phyloP scores from a whole-genome alignment of 2,113 vertebrate genomes.

The Seriola quinqueradiata region DNA sequence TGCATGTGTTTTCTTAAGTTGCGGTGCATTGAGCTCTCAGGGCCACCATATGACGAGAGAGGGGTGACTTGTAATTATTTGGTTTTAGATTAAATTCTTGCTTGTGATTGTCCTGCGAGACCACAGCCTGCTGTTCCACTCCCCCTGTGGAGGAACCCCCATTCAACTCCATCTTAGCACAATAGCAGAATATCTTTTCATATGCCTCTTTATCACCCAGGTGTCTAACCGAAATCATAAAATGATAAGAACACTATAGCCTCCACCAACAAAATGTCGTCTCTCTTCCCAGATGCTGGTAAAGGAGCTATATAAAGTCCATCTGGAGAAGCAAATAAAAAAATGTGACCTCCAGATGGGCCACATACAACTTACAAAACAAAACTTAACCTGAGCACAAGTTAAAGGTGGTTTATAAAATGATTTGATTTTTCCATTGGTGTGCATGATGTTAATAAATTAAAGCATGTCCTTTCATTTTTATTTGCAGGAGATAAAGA shows the following conservation, averaged over 20 bases:
- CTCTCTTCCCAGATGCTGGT: background rate
- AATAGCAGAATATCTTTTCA: background rate
- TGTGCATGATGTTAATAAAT: background rate
- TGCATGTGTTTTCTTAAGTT: no score
- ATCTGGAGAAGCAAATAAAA: background rate
- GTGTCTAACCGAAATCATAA: background rate
- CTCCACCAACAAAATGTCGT: background rate
- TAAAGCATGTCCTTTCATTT: background rate
- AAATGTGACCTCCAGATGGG: background rate
- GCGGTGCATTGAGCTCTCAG: no score
- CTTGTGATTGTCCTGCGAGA: background rate
- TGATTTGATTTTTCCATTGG: background rate
- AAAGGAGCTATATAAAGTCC: background rate
- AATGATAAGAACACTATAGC: background rate
- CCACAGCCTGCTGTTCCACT: background rate
- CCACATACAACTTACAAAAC: background rate
- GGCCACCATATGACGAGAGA: no score
- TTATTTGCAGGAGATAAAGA: background rate
- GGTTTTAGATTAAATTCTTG: background rate
- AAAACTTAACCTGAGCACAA: background rate
- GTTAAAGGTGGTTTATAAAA: background rate
- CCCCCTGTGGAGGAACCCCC: background rate
- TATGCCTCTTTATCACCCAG: background rate
- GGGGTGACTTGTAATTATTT: background rate
- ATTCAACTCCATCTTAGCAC: background rate